Evolutionary conservation across 2,797 vertebrate species (phyloP).

Genomic region (Tachyglossus aculeatus): DNA sequence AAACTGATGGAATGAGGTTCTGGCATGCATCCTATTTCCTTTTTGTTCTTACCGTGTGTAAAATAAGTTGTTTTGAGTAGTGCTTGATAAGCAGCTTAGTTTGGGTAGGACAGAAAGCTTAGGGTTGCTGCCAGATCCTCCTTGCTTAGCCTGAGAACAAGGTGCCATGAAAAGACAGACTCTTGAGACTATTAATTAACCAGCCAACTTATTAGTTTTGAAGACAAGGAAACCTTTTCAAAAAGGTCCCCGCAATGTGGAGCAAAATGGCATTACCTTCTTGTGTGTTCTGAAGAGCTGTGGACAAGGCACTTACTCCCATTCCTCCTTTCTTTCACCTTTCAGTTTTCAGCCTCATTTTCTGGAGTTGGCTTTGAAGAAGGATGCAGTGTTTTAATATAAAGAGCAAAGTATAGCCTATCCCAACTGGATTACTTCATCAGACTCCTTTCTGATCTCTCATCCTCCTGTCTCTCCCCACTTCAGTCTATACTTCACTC

Average conservation of each 20-base stretch:
- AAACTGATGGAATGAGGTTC: too few species aligned
- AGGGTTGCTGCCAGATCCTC: background rate
- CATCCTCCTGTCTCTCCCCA: too few species aligned
- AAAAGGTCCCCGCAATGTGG: background rate
- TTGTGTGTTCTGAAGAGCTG: background rate
- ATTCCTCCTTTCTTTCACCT: background rate
- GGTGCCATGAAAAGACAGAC: background rate
- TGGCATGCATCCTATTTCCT: too few species aligned
- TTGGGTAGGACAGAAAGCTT: background rate
- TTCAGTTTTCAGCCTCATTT: background rate
- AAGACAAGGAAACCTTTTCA: background rate
- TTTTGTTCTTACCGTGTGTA: too few species aligned
- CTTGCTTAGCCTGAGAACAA: background rate
- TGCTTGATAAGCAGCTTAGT: background rate
- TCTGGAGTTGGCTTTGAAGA: background rate
- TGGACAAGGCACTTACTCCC: background rate
- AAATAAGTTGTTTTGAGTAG: background rate
- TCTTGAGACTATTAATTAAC: background rate
- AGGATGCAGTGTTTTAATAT: background rate
- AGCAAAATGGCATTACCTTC: background rate
- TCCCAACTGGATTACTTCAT: too few species aligned
- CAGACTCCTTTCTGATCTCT: too few species aligned
- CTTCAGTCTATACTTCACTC: too few species aligned
- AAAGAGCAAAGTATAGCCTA: too few species aligned
- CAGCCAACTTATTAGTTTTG: background rate